A percentile compares a stretch with the other conserved stretches of the same genome.
Conservation (phyloP, 1,140 invertebrate species). For the Pseudobourletiella spinata region DNA sequence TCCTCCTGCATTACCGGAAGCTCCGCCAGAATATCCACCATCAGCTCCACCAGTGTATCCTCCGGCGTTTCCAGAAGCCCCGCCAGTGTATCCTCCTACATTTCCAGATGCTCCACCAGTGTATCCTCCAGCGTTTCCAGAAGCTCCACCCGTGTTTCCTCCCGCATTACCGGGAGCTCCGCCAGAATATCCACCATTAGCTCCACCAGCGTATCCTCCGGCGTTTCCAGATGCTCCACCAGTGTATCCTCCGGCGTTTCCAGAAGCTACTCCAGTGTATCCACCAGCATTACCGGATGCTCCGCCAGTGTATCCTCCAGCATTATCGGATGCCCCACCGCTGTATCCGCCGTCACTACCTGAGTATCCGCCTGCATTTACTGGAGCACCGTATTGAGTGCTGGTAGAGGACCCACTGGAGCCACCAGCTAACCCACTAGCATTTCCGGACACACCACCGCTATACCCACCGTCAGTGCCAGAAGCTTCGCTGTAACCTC, state of each 20-base stretch:
- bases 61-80: conserved; percentile 52
- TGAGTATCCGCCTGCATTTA: neutral
- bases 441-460: neutral
- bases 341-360: neutral
- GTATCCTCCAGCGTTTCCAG: conserved; percentile 54
- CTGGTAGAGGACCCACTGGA: neutral
- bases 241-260: neutral
- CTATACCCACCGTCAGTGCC: neutral
- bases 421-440: neutral
- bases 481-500: conserved; percentile 5
- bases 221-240: neutral
- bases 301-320: conserved; percentile 1
- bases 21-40: conserved; percentile 39
- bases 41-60: conserved; percentile 2
- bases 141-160: neutral
- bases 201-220: neutral
- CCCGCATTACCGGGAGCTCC: neutral
- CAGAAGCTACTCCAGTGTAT: neutral
- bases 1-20: conserved; percentile 9
- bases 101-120: conserved; percentile 56
- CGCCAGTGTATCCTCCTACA: conserved; percentile 55
- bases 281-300: neutral
- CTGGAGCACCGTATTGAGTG: no score
- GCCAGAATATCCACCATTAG: neutral
- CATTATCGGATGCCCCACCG: neutral